A percentile compares a stretch with the other conserved stretches of the same genome.
These are phyloP conservation scores for Theretra japonica DNA, from an alignment of 2,888 invertebrate genomes.

Conservation along the genomic window DNA sequence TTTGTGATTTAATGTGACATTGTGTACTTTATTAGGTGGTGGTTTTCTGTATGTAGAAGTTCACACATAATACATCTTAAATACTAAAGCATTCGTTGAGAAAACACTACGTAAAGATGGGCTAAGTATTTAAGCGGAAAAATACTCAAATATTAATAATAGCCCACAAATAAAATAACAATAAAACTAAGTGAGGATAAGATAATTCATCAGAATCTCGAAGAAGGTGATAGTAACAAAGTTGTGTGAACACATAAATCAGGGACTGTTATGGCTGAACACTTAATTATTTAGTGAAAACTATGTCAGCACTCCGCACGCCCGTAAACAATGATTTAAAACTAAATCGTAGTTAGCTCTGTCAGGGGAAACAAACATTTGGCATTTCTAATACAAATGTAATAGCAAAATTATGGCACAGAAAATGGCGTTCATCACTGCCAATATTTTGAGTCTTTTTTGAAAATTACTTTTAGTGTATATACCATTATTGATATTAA, in stretches of 20 bases:
- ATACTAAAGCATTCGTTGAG: not conserved
- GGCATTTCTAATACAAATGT: not conserved
- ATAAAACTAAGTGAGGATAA: not conserved
- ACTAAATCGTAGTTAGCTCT: conserved; percentile 11
- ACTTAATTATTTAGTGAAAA: conserved; percentile 26
- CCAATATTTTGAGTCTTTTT: too few relatives aligned
- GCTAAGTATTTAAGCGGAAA: not conserved
- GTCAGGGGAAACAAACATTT: not conserved
- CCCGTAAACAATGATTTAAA: conserved; percentile 24
- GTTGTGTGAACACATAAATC: conserved; percentile 9
- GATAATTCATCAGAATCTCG: not conserved
- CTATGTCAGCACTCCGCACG: conserved; percentile 24
- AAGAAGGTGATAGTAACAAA: conserved; percentile 13
- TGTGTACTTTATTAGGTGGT: too few relatives aligned
- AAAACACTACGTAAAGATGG: not conserved
- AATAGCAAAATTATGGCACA: too few relatives aligned
- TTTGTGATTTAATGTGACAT: too few relatives aligned
- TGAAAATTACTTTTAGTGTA: too few relatives aligned
- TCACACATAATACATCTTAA: not conserved
- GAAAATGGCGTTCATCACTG: too few relatives aligned
- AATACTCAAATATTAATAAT: not conserved
- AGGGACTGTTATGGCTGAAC: conserved; percentile 15
- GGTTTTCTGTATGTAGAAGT: too few relatives aligned
- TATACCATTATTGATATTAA: too few relatives aligned
- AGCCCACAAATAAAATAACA: not conserved